These are phyloP conservation scores for Oxycera nigricornis DNA, from an alignment of 2,888 invertebrate species.

Conservation along the genomic window DNA sequence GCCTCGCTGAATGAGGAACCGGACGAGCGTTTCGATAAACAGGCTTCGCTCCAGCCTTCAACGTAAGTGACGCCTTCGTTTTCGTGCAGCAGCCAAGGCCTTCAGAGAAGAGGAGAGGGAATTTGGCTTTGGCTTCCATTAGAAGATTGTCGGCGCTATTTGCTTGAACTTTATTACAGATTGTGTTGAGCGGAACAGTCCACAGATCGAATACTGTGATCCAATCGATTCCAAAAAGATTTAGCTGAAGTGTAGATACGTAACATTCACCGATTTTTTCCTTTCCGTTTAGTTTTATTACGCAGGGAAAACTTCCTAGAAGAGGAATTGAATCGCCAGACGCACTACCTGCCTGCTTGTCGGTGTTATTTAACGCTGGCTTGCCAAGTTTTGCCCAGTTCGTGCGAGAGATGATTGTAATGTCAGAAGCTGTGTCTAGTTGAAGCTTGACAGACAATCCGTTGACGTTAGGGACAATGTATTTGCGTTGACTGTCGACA, in stretches of 20 bases:
- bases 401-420: background rate
- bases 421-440: background rate
- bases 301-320: background rate
- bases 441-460: background rate
- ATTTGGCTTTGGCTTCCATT: background rate
- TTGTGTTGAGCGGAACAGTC: background rate
- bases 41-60: background rate
- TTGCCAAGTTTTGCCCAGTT: background rate
- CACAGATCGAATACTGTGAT: background rate
- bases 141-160: background rate
- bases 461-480: background rate
- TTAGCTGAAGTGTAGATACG: background rate
- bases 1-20: background rate
- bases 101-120: background rate
- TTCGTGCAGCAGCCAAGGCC: background rate
- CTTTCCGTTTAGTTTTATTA: background rate
- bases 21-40: background rate
- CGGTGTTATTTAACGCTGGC: background rate
- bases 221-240: background rate
- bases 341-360: background rate
- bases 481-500: background rate
- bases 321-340: background rate
- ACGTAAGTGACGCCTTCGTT: background rate
- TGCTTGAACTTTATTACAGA: background rate
- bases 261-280: background rate